These are phyloP conservation scores for Ridgeia piscesae DNA, from an alignment of 1,140 invertebrate genomes.

Conservation along the genomic window DNA sequence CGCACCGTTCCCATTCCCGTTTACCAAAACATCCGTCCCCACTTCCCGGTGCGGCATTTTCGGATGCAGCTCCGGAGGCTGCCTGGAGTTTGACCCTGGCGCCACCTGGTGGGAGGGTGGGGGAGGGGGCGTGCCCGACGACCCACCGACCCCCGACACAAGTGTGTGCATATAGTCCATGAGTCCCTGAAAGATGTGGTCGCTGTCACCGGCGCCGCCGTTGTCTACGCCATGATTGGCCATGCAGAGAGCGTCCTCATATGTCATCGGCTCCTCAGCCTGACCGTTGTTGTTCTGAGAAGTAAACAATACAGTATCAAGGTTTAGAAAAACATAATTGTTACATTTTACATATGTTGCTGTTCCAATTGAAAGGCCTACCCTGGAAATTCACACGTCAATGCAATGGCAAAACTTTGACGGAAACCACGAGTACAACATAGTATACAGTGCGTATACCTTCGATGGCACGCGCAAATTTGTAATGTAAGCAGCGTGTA, in stretches of 20 bases:
- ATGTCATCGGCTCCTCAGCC: neutral
- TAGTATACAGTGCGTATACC: too few relatives aligned
- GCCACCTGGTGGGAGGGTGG: slow-evolving; percentile 30
- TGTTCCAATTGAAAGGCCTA: too few relatives aligned
- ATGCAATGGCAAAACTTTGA: too few relatives aligned
- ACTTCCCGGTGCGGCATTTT: slow-evolving; percentile 40
- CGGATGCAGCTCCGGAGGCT: slow-evolving; percentile 34
- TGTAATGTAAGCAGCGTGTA: too few relatives aligned
- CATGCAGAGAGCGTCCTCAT: neutral
- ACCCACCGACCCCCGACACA: slow-evolving; percentile 35
- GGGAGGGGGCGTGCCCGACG: neutral
- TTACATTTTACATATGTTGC: neutral
- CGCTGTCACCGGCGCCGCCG: neutral
- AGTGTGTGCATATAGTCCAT: slow-evolving; percentile 46
- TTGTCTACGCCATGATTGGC: neutral
- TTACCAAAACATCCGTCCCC: slow-evolving; percentile 36
- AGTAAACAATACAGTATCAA: neutral
- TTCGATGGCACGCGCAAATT: too few relatives aligned
- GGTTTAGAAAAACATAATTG: neutral
- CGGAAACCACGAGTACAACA: too few relatives aligned
- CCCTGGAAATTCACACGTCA: too few relatives aligned
- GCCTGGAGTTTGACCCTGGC: slow-evolving; percentile 52
- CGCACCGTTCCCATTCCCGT: neutral
- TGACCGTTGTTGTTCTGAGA: neutral
- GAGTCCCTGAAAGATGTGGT: slow-evolving; percentile 37